phyloP scores from a whole-genome alignment of 2,113 vertebrate genomes.

The Tinamus guttatus region DNA sequence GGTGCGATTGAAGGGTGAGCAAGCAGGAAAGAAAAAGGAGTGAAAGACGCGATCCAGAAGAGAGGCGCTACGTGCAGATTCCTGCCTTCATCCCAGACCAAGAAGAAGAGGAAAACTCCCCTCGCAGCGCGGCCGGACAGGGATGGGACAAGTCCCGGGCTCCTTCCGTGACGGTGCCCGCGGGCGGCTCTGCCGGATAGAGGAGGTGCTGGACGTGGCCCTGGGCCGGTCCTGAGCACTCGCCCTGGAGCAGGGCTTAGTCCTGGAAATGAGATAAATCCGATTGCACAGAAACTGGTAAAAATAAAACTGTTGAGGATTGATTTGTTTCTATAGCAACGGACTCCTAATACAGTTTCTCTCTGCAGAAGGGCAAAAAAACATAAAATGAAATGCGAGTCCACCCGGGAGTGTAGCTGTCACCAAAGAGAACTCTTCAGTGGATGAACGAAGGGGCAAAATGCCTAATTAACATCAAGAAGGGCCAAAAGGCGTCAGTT shows the following conservation, averaged over 20 bases:
- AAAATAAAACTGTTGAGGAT: constrained; percentile 71
- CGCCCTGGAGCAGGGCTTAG: neutral
- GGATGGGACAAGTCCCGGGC: neutral
- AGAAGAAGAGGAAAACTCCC: neutral
- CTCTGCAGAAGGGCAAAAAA: constrained; percentile 40
- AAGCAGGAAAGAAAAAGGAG: rapidly evolving
- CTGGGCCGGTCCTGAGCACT: neutral
- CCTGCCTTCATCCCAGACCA: neutral
- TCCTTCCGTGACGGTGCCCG: neutral
- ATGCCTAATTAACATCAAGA: neutral
- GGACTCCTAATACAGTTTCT: constrained; percentile 40
- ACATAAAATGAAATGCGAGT: constrained; percentile 18
- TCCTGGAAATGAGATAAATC: constrained; percentile 60
- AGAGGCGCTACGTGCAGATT: neutral
- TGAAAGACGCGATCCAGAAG: neutral
- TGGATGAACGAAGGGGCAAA: neutral
- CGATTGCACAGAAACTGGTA: constrained; percentile 63
- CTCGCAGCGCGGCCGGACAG: neutral
- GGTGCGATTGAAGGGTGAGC: neutral
- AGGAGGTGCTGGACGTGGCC: neutral
- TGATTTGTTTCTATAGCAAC: constrained; percentile 69
- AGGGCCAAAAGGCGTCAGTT: neutral
- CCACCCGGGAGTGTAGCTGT: constrained; percentile 33
- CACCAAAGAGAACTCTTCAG: neutral
- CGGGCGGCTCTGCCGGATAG: no score